phyloP scores from a whole-genome alignment of 2,113 vertebrate genomes.

The Buteo buteo region DNA sequence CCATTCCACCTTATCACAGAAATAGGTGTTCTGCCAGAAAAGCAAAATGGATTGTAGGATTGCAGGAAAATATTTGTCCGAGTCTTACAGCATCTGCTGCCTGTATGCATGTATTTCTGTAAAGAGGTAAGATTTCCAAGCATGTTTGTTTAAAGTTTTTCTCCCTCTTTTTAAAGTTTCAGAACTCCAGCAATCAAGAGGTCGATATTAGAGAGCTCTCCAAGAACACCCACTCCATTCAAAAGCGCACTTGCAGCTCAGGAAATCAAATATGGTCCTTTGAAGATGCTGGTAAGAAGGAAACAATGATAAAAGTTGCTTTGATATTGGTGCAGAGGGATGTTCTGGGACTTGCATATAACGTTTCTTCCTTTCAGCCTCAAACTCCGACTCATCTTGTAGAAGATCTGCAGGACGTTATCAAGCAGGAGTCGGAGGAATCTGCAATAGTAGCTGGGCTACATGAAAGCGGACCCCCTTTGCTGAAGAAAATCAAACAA shows the following conservation, averaged over 20 bases:
- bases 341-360: constrained; percentile 39
- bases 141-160: constrained; percentile 1
- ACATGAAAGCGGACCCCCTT: constrained; percentile 80
- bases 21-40: neutral
- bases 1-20: neutral
- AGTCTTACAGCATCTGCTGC: neutral
- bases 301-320: constrained; percentile 26
- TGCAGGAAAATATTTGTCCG: neutral
- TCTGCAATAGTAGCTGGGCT: constrained; percentile 79
- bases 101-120: neutral
- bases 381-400: constrained; percentile 82
- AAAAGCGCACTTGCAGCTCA: constrained; percentile 87
- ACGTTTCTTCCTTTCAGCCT: constrained; percentile 74
- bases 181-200: constrained; percentile 91
- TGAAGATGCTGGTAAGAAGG: constrained; percentile 90
- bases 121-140: neutral
- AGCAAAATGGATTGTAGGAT: neutral
- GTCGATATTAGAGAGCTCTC: constrained; percentile 90
- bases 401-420: constrained; percentile 85
- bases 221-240: constrained; percentile 93
- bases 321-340: constrained; percentile 7
- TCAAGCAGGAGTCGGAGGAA: constrained; percentile 96
- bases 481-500: constrained; percentile 97
- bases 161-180: constrained; percentile 80
- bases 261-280: constrained; percentile 90